Evolutionary conservation across 2,888 invertebrate species (phyloP).

Genomic region (Lathronympha strigana): DNA sequence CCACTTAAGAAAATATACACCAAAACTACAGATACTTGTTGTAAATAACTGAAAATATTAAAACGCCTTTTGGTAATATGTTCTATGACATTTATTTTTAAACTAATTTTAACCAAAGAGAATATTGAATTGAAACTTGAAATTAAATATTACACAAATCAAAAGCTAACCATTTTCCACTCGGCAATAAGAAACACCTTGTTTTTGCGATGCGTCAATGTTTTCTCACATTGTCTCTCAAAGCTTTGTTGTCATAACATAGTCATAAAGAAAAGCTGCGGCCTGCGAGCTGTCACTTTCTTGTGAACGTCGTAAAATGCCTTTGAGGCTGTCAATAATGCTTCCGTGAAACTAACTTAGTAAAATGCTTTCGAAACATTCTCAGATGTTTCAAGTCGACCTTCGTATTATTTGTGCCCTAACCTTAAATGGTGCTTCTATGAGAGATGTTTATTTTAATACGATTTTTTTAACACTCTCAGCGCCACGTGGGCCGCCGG

Average conservation of each 20-base stretch:
- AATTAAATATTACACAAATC: neutral
- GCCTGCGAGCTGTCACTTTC: conserved; percentile 53
- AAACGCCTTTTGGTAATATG: no score
- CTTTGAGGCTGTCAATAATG: conserved; percentile 18
- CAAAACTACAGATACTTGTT: no score
- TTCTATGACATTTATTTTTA: no score
- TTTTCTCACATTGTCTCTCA: conserved; percentile 17
- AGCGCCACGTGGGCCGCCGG: no score
- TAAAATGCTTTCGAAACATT: conserved; percentile 3
- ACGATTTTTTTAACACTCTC: no score
- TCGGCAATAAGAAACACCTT: neutral
- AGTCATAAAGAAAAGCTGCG: conserved; percentile 42
- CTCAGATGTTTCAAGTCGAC: neutral
- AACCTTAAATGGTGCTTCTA: neutral
- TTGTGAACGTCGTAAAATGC: conserved; percentile 49
- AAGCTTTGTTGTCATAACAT: conserved; percentile 14
- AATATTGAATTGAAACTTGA: no score
- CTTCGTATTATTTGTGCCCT: neutral
- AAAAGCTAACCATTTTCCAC: neutral
- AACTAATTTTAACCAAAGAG: no score
- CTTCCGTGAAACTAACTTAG: conserved; percentile 29
- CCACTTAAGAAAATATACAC: no score
- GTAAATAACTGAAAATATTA: no score
- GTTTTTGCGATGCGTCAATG: neutral
- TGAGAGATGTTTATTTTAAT: neutral